Evolutionary conservation across 2,888 invertebrate genomes (phyloP).

Genomic region (Perithous albicinctus): DNA sequence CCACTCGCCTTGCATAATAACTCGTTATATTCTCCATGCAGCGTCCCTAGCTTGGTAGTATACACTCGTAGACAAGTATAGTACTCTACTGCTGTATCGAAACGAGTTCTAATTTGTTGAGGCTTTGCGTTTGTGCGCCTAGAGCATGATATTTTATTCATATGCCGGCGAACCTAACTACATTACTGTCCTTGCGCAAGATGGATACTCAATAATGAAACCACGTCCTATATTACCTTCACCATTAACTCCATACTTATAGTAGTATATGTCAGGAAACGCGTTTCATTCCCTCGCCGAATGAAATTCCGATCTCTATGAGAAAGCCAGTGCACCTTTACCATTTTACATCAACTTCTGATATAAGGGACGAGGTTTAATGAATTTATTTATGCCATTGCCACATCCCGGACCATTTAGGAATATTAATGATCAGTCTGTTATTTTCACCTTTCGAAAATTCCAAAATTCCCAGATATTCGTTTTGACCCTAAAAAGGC

Average conservation of each 20-base stretch:
- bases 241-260: constrained; percentile 3
- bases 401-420: too few species aligned
- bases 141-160: constrained; percentile 39
- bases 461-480: too few species aligned
- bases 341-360: too few species aligned
- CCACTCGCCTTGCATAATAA: constrained; percentile 47
- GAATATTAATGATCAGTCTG: too few species aligned
- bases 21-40: constrained; percentile 31
- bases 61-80: constrained; percentile 8
- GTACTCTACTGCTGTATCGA: constrained; percentile 22
- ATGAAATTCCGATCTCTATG: constrained; percentile 16
- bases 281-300: constrained; percentile 9
- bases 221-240: constrained; percentile 14
- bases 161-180: constrained; percentile 5
- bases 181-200: constrained; percentile 27
- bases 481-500: too few species aligned
- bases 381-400: too few species aligned
- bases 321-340: too few species aligned
- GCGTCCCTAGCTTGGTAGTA: constrained; percentile 11
- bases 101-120: constrained; percentile 42
- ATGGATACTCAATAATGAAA: constrained; percentile 18
- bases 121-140: constrained; percentile 17
- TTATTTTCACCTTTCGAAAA: too few species aligned
- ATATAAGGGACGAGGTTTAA: too few species aligned
- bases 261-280: constrained; percentile 12